Base-by-base conservation (phyloP, 2,888 invertebrate genomes). In the Salpingus planirostris region DNA sequence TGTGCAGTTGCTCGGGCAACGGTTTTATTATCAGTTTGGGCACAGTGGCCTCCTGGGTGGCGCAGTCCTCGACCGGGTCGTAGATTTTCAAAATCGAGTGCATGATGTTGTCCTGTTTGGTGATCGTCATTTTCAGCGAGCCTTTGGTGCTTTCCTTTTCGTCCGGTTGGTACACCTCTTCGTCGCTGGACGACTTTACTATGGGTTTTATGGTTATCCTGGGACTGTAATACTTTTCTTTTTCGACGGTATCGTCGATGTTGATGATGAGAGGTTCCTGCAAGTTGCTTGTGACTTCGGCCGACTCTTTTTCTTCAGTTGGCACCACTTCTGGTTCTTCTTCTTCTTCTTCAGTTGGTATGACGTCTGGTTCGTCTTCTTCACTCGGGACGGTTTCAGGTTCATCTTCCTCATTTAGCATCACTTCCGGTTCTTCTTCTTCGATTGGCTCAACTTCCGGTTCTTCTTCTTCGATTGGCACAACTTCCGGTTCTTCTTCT, bases 191-290 rank as follows among this genome's bases (percentile, higher is more conserved):
- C 4, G 10, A 5, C 23, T 10, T 8, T 8, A 23, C 10, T 32
- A 61, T 53, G 13, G 65, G 63, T 48, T 68, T 67, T 30, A 66
- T 65, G 24, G 58, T 66, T 22, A 64, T 51, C 55, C 66, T 67
- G 13, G 65, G 63, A 35, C 57, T 57, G 32, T 49, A 55, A 1
- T 42, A 32, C 36, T 50, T 50, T 23, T 53, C 52, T 35, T 46
- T 51, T 10, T 54, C 52, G 10, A 4, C 23, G 2, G 45, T 45
- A 21, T 48, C 51, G 24, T 57, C 56, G 2, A 55, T 50, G 7
- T 46, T 51, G 13, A 54, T 50, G 1, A 47, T 38, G 5, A 45
- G 31, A 5, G 47, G 44, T 31, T 47, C 37, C 12, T 10, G 11
- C 15, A 18, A 18, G 10, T 18, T 23, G 39, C 31, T 11, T 8